These are phyloP conservation scores for Nomada hirtipes DNA, from an alignment of 2,888 invertebrate species.

Conservation along the genomic window DNA sequence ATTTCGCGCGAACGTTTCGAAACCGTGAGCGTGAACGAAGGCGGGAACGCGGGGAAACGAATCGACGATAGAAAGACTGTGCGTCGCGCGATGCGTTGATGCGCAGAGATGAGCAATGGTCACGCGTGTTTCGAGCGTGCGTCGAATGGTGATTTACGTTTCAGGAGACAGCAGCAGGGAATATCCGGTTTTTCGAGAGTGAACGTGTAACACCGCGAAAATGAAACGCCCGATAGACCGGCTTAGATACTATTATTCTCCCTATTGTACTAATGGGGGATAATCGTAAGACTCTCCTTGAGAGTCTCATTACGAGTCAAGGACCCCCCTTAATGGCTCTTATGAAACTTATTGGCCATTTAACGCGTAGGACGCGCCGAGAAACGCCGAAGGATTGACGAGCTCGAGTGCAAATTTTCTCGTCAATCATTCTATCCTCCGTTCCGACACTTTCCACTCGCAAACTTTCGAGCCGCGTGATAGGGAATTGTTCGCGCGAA, in stretches of 20 bases:
- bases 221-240: constrained; percentile 47
- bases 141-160: too few relatives aligned
- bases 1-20: background rate
- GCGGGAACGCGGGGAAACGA: background rate
- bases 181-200: background rate
- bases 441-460: constrained; percentile 30
- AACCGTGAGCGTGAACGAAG: background rate
- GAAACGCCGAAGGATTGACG: constrained; percentile 72
- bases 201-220: background rate
- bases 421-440: constrained; percentile 59
- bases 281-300: constrained; percentile 79
- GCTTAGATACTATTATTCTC: constrained; percentile 67
- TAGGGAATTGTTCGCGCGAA: too few relatives aligned
- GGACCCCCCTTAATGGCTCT: constrained; percentile 74
- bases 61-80: background rate
- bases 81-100: background rate
- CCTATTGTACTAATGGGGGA: constrained; percentile 79
- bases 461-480: background rate
- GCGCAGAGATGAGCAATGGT: background rate
- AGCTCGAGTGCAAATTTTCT: constrained; percentile 74
- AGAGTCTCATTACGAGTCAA: constrained; percentile 81
- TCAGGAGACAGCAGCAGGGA: background rate
- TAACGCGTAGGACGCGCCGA: constrained; percentile 67
- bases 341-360: constrained; percentile 80
- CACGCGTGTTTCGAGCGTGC: too few relatives aligned